Base-by-base conservation (phyloP, 2,888 invertebrate genomes). In the Zygogramma bicolorata region DNA sequence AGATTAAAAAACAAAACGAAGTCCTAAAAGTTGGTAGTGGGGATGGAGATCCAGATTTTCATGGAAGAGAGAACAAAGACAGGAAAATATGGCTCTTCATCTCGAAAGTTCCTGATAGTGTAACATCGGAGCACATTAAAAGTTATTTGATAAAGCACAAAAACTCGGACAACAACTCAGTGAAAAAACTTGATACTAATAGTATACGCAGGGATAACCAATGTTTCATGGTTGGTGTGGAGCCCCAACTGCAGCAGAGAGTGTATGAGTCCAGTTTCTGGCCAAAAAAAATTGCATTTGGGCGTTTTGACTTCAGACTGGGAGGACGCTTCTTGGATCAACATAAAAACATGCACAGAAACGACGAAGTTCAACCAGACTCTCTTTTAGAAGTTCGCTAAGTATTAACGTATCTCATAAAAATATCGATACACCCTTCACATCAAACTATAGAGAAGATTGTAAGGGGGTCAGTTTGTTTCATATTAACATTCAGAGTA, bases 91-190 rank as follows among this genome's bases (percentile, higher is more conserved):
- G 58, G 58, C 58, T 58, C 25, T 58, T 58, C 58, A 27, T 58
- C 58, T 58, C 58, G 27, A 58, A 58, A 58, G 58, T 58, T 58
- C 58, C 58, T 22, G 58, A 58, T 58, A 58, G 58, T 58, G 58
- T 58, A 58, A 25, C 22, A 15, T 22, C 58, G 2, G 58, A 58
- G 25, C 58, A 58, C 22, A 58, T 58, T 27, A 58, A 27, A 27
- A 58, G 58, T 58, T 58, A 58, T 7, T 40, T 40, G 40, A 40
- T 40, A 13, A 40, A 40, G 10, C 40, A 40, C 13, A 40, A 6
- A 40, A 40, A 40, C 40, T 40, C 40, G n/a, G 40, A 40, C 40
- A 7, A 40, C 40, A 40, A n/a, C 13, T 40, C 40, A 7, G 40
- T 40, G 8, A 40, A 40, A 40, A 40, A 40, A 7, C 40, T 40